Evolutionary conservation across 1,140 invertebrate species (phyloP).

Genomic region (Penaeus indicus): DNA sequence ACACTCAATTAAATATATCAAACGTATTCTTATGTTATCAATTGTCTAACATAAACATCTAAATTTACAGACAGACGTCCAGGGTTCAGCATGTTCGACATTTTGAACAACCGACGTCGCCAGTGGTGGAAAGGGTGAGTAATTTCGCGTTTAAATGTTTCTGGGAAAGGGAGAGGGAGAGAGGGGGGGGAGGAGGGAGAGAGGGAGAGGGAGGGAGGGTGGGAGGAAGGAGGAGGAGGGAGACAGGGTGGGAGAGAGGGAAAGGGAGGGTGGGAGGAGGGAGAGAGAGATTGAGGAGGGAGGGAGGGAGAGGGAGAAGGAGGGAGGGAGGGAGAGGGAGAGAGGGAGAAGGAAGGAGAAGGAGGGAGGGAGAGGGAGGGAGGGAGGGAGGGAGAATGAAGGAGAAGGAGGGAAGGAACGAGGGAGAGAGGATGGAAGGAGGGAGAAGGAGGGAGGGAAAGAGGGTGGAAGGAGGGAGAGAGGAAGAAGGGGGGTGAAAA

Average conservation of each 20-base stretch:
- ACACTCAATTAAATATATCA: no score
- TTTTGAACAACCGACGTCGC: no score
- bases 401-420: background rate
- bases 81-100: no score
- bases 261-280: background rate
- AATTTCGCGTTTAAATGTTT: background rate
- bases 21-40: no score
- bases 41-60: no score
- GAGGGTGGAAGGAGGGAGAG: background rate
- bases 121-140: no score
- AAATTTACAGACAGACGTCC: no score
- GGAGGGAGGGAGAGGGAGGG: background rate
- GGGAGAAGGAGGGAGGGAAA: background rate
- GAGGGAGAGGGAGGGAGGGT: background rate
- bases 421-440: background rate
- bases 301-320: background rate
- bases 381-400: background rate
- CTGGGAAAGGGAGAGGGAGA: conserved; percentile 26
- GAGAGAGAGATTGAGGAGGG: no score
- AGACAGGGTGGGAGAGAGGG: background rate
- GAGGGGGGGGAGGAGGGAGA: conserved; percentile 3
- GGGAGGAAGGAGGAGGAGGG: conserved; percentile 1
- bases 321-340: background rate
- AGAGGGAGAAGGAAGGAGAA: background rate
- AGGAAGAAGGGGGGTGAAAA: no score